Base-by-base conservation (phyloP, 2,113 vertebrate species). In the Oncorhynchus clarkii region DNA sequence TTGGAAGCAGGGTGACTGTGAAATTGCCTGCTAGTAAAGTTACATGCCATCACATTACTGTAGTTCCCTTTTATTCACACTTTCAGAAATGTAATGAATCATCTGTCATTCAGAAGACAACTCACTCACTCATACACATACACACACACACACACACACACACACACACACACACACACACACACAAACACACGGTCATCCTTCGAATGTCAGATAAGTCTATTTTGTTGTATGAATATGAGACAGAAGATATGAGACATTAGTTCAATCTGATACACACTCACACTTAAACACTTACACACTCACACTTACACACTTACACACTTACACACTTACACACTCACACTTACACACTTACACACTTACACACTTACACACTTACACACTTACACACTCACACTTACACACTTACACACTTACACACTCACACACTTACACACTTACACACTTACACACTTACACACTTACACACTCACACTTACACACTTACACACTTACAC, bases 1-100 rank as follows among this genome's bases (percentile, higher is more conserved):
- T 31, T 31, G 27, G 27, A 27, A 29, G 27, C 27, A 29, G 27
- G 4, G 29, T 29, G 4, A 29, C 29, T 64, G 71, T 48, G 18
- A 79, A 80, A 69, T 68, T 79, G 70, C 51, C 71, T 48, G 29
- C 18, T 72, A 57, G 69, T 67, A 64, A 64, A 64, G 22, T 64
- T 24, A 64, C 4, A 51, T 12, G 12, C 49, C 16, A 0, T 1
- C 26, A 74, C 72, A 76, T 0, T 27, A 16, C 70, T 39, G 73
- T 59, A 74, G 70, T 26, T 74, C 29, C 73, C 72, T 16, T 75
- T 51, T 59, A 64, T 75, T n/a, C 24, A 7, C 4, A 27, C 60
- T 60, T 66, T 68, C 26, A 22, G 29, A 6, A 75, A 2, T 62
- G n/a, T 34, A 66, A 71, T 85, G 64, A 71, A 70, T 73, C 6